These are phyloP conservation scores for Ciconia boyciana DNA, from an alignment of 2,113 vertebrate species.

Conservation along the genomic window DNA sequence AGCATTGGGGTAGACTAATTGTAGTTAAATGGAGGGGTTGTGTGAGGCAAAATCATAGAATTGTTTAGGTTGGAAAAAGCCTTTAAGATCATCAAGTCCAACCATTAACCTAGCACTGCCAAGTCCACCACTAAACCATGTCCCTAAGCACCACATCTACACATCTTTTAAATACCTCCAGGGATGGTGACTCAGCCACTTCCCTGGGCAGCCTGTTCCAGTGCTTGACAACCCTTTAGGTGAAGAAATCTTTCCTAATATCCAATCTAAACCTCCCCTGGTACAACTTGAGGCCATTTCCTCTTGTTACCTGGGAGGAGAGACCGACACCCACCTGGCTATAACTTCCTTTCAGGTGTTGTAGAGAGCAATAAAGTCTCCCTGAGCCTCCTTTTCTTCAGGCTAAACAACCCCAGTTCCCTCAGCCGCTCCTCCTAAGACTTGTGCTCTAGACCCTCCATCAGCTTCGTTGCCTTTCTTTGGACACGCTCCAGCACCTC, in stretches of 20 bases:
- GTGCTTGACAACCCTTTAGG: no score
- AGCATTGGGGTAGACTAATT: background rate
- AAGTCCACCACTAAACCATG: background rate
- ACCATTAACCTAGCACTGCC: background rate
- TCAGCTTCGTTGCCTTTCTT: background rate
- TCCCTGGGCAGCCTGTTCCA: background rate
- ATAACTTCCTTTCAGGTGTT: background rate
- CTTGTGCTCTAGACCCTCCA: background rate
- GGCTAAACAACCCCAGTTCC: background rate
- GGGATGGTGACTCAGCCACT: background rate
- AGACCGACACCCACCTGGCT: accelerated
- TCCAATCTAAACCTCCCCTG: background rate
- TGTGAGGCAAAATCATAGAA: background rate
- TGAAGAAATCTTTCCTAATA: background rate
- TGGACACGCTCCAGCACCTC: background rate
- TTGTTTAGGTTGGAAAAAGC: background rate
- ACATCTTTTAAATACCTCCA: background rate
- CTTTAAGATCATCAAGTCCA: background rate
- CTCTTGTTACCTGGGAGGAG: background rate
- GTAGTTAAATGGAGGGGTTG: background rate
- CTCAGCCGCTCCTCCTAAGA: accelerated
- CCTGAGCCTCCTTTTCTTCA: background rate
- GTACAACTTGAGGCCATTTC: background rate
- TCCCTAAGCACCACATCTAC: background rate
- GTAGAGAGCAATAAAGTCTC: background rate